These are phyloP conservation scores for Parthenolecanium corni DNA, from an alignment of 2,888 invertebrate genomes.

Conservation along the genomic window DNA sequence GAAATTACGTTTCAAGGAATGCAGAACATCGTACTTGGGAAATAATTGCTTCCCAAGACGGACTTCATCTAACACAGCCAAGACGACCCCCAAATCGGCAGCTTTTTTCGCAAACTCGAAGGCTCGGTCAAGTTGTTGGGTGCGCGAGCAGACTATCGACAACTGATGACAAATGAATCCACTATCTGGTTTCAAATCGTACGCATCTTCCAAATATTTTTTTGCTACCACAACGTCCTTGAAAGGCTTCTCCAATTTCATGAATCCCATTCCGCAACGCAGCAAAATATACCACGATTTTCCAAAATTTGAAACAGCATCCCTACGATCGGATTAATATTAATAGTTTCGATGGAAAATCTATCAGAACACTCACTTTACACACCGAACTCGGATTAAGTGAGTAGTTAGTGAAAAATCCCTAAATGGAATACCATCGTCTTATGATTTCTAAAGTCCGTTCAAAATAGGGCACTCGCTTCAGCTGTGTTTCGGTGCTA, in stretches of 20 bases:
- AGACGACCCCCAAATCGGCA: neutral
- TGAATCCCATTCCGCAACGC: neutral
- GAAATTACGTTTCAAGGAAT: neutral
- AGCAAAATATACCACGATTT: neutral
- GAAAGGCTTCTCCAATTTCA: neutral
- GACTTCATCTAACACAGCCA: neutral
- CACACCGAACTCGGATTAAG: neutral
- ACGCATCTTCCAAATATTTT: neutral
- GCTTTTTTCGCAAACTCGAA: neutral
- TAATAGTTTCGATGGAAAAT: neutral
- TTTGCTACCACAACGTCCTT: neutral
- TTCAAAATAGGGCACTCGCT: too few relatives aligned
- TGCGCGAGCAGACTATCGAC: neutral
- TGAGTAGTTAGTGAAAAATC: too few relatives aligned
- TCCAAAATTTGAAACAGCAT: too few relatives aligned
- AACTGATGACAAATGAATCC: neutral
- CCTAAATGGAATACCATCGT: too few relatives aligned
- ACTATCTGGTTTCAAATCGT: neutral
- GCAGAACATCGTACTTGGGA: neutral
- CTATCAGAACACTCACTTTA: neutral
- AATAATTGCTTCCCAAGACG: neutral
- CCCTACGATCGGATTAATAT: too few relatives aligned
- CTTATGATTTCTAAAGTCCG: too few relatives aligned
- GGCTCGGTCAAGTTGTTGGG: neutral
- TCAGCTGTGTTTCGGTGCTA: too few relatives aligned